Base-by-base conservation (phyloP, 2,888 invertebrate genomes). In the Cabera pusaria region DNA sequence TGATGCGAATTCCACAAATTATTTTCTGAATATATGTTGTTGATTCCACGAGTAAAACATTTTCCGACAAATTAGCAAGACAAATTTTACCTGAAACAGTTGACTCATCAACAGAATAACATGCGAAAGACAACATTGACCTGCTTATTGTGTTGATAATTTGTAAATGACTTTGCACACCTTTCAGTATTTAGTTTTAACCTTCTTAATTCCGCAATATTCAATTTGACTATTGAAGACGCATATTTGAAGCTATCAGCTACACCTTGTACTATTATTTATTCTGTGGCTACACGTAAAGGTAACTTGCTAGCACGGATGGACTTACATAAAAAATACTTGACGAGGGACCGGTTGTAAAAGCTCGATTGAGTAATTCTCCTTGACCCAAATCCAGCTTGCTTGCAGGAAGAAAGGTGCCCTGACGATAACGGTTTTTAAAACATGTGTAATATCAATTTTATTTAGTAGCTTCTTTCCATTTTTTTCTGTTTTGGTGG, bases 381-480 rank as follows among this genome's bases (percentile, higher is more conserved):
- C 84, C 84, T 85, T 84, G 84, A 83, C 84, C 81, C 52, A 80
- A 59, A 66, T 68, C 48, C 40, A 34, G 34, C 59, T 51, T 61
- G 51, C 41, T 44, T 57, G 49, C 60, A 69, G 75, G 77, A 83
- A 79, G 74, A 73, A 70, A 67, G 63, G 59, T 64, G 58, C 71
- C 62, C 63, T 56, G 56, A 48, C 41, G 6, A 35, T 37, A 31
- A 26, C 29, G 16, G 34, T 11, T 4, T 35, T 17, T 21, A 16
- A 26, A 22, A 32, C 6, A 16, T 10, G 5, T 9, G 12, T 12
- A 14, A 14, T n/a, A n/a, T n/a, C n/a, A n/a, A n/a, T n/a, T n/a
- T n/a, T n/a, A n/a, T n/a, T n/a, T n/a, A n/a, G n/a, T n/a, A n/a
- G n/a, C n/a, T n/a, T n/a, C n/a, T n/a, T n/a, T n/a, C n/a, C n/a